Conservation (phyloP, 2,797 vertebrate genomes). For the Netta rufina region DNA sequence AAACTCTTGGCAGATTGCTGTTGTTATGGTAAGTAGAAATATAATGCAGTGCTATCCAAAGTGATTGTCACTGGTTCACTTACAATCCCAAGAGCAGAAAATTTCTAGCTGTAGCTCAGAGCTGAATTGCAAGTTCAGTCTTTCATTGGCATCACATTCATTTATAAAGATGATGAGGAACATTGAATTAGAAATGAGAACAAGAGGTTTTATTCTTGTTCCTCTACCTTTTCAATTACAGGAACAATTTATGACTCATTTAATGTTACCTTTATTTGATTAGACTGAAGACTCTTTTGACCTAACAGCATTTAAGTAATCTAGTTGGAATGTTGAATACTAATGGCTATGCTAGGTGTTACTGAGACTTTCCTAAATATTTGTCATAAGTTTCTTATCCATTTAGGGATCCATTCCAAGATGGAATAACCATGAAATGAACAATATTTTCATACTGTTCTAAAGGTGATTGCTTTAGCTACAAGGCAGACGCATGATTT, state of each 20-base stretch:
- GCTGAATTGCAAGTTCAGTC: neutral
- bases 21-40: neutral
- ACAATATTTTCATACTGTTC: neutral
- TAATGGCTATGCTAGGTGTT: neutral
- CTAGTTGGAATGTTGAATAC: neutral
- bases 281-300: neutral
- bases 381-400: neutral
- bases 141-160: neutral
- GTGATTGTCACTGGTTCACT: neutral
- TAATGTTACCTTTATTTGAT: neutral
- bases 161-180: neutral
- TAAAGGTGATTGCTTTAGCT: neutral
- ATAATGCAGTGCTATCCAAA: neutral
- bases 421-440: neutral
- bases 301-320: neutral
- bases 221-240: slow-evolving; percentile 6
- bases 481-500: neutral
- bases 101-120: neutral
- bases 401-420: neutral
- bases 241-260: neutral
- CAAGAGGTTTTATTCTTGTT: neutral
- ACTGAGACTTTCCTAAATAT: neutral
- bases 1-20: neutral
- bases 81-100: neutral
- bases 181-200: slow-evolving; percentile 1